These are phyloP conservation scores for Choloepus didactylus DNA, from an alignment of 2,797 vertebrate genomes.

Conservation along the genomic window DNA sequence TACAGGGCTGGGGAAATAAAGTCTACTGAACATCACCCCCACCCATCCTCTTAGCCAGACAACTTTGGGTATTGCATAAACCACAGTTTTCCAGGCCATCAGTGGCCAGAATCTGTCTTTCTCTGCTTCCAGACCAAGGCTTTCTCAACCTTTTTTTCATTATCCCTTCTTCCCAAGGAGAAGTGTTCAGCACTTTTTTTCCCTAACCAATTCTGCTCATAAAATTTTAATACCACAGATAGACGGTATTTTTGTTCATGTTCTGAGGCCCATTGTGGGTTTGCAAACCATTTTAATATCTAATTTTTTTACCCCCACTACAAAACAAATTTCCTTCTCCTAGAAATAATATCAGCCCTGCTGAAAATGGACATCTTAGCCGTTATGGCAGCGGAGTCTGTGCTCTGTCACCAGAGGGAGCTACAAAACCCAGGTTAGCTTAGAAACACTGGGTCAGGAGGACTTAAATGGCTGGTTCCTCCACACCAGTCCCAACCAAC, in stretches of 20 bases:
- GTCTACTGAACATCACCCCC: neutral
- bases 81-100: neutral
- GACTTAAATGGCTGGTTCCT: too few species aligned
- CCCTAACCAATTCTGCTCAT: neutral
- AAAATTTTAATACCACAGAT: neutral
- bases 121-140: neutral
- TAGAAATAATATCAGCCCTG: neutral
- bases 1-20: neutral
- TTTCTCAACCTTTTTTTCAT: neutral
- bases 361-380: neutral
- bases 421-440: neutral
- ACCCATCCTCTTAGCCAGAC: neutral
- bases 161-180: neutral
- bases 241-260: neutral
- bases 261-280: neutral
- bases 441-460: too few species aligned
- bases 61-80: neutral
- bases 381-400: neutral
- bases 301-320: neutral
- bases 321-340: neutral
- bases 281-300: neutral
- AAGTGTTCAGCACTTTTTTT: neutral
- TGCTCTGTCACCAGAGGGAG: neutral
- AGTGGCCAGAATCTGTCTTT: neutral
- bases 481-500: neutral